phyloP scores from a whole-genome alignment of 2,888 invertebrate species.

The Operophtera brumata region DNA sequence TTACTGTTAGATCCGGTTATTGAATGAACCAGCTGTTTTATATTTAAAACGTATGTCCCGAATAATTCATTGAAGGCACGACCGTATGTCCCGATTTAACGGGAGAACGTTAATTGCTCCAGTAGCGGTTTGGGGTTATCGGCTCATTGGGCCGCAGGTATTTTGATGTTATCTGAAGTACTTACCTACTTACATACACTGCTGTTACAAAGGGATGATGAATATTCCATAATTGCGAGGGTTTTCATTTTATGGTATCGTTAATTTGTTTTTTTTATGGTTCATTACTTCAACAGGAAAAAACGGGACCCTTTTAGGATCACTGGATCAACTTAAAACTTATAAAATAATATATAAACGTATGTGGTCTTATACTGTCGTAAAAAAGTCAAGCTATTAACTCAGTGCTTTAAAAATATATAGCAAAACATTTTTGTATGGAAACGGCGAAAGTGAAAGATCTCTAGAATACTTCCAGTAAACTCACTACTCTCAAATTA shows the following conservation, averaged over 20 bases:
- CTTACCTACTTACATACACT: background rate
- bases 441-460: too few species aligned
- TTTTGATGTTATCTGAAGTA: constrained; percentile 16
- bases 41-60: background rate
- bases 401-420: too few species aligned
- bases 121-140: constrained; percentile 26
- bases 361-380: too few species aligned
- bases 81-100: constrained; percentile 34
- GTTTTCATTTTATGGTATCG: background rate
- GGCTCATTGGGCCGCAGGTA: constrained; percentile 22
- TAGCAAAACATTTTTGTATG: too few species aligned
- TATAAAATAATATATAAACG: too few species aligned
- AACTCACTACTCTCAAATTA: too few species aligned
- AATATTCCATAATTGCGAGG: background rate
- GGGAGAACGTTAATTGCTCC: constrained; percentile 29
- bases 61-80: constrained; percentile 20
- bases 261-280: background rate
- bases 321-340: too few species aligned
- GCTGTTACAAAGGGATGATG: constrained; percentile 3
- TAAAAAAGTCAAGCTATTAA: too few species aligned
- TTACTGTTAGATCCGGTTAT: background rate
- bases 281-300: too few species aligned
- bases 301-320: too few species aligned
- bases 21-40: constrained; percentile 11
- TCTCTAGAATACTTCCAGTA: too few species aligned